Conservation (phyloP, 2,113 vertebrate species). For the Meleagris gallopavo region DNA sequence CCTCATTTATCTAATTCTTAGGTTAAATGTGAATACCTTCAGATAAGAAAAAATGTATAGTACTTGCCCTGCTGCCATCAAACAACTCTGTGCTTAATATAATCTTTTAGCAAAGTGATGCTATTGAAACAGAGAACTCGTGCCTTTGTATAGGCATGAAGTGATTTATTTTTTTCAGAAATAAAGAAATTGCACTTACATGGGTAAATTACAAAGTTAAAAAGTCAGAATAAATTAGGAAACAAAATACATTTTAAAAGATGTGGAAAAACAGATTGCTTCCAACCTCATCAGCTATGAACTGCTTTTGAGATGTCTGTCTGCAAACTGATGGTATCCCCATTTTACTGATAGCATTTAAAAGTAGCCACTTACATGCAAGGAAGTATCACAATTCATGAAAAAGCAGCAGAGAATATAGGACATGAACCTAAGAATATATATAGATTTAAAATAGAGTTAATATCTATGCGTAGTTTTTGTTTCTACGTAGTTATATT, state of each 20-base stretch:
- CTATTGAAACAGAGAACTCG: background rate
- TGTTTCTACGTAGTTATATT: background rate
- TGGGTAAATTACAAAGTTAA: background rate
- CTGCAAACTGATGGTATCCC: background rate
- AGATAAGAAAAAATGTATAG: conserved; percentile 61
- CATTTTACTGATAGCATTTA: background rate
- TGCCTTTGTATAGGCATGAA: background rate
- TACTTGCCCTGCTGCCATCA: conserved; percentile 59
- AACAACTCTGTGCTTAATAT: conserved; percentile 19
- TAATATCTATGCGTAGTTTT: background rate
- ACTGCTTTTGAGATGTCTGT: background rate
- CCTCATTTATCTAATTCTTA: conserved; percentile 66
- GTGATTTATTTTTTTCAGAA: background rate
- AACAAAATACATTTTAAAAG: background rate
- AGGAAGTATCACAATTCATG: background rate
- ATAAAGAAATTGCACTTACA: background rate
- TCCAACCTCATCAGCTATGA: background rate
- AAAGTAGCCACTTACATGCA: background rate
- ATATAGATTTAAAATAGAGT: background rate
- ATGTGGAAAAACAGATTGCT: background rate
- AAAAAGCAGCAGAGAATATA: background rate
- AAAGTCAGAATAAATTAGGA: background rate
- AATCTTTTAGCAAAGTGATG: background rate
- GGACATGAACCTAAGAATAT: background rate
- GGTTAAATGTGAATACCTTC: conserved; percentile 75